Evolutionary conservation across 2,888 invertebrate species (phyloP), one percentile per base, ranked within the genome.

Genomic region (Diarsia dahlii): DNA sequence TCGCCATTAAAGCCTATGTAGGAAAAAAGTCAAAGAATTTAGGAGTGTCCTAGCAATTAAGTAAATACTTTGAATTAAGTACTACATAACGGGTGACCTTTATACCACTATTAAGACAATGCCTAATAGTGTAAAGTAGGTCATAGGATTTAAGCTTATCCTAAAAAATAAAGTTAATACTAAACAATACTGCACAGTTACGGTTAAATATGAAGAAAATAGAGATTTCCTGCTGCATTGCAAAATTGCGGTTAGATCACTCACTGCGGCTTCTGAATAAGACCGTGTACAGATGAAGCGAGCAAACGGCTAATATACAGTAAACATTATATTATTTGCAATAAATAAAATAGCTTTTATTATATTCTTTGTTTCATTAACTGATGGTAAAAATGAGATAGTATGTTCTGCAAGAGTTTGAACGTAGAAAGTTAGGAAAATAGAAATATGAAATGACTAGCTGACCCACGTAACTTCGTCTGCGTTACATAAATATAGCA

Each of bases 241-340:
- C 68, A 80, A 83, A 80, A 74, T 80, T 83, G 84, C 56, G 80
- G 82, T 83, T 15, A 60, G 65, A 76, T 82, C 76, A 80, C 45
- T 76, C 71, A 76, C 84, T 83, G 83, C 34, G 73, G 73, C 76
- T 54, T 18, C 58, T 56, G 56, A 58, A 80, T 82, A 83, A 82
- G 80, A 71, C 20, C 73, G 56, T 3, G 62, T 71, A 52, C 73
- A 83, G 64, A 74, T 76, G 60, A 62, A 46, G 48, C 18, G 66
- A 54, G 48, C 3, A 34, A 52, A 34, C 28, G 62, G 13, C 3
- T 28, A 34, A 52, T 52, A 48, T 54, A 34, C 13, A 9, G 5
- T 39, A 13, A 71, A 45, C 15, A 45, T 28, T 46, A 20, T 52
- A 34, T 39, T 48, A 34, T 39, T 48, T 46, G 34, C 23, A 76